Base-by-base conservation (phyloP, 1,140 invertebrate genomes). In the Harlomillsia oculata region DNA sequence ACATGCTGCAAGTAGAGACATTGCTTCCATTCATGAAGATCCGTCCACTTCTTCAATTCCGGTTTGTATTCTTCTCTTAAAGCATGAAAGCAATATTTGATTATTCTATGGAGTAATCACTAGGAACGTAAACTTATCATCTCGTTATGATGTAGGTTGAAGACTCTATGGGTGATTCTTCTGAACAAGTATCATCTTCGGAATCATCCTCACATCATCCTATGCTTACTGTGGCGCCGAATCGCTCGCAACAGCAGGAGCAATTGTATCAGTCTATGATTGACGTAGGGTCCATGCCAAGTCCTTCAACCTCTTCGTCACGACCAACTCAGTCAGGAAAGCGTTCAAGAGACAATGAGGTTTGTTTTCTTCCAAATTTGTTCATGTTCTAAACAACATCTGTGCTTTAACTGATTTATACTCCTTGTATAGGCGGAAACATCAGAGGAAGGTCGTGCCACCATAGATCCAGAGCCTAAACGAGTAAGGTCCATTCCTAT, bases 31-130 rank as follows among this genome's bases (percentile, higher is more conserved):
- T 16, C 59, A 63, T 36, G 66, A 67, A 41, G 60, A 62, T 50
- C 50, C 66, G 11, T 66, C 64, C 13, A 64, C 64, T 43, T 62
- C 66, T 26, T 56, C 13, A 57, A 66, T 18, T 62, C 59, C 29
- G 44, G 46, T 53, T 23, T 44, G 41, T 34, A 34, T 3, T 44
- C 16, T 11, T 13, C 2, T 21, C 2, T 23, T 41, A n/a, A 13
- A 39, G 1, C 4, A 43, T 37, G 18, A 26, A 11, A 11, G 25
- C 20, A 40, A 1, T 14, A 50, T 2, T 37, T n/a, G 23, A n/a
- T 49, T n/a, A 8, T 20, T 49, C 8, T 28, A 8, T 30, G 4
- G n/a, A 49, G 25, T 29, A 49, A 30, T 20, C 5, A 30, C 32
- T 29, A 21, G 11, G 6, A 11, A 9, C 32, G 9, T 20, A 5